phyloP scores from a whole-genome alignment of 1,140 invertebrate genomes.

The Tetragnatha versicolor region DNA sequence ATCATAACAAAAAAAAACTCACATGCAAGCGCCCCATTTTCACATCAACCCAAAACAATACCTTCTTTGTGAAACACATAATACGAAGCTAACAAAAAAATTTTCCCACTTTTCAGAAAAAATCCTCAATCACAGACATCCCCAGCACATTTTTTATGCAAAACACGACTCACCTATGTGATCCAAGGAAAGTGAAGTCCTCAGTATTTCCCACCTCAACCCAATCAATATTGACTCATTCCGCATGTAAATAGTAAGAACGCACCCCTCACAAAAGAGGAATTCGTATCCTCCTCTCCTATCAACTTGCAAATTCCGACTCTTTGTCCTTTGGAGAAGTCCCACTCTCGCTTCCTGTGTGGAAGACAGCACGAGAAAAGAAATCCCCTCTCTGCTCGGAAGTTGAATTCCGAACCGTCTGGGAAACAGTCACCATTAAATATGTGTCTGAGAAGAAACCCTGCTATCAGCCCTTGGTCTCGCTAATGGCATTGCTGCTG shows the following conservation, averaged over 20 bases:
- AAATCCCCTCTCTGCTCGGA: not conserved
- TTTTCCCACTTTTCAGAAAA: no score
- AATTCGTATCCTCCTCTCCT: no score
- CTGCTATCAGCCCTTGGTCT: not conserved
- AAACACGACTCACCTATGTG: no score
- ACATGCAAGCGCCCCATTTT: no score
- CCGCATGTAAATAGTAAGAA: not conserved
- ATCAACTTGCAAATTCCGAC: constrained; percentile 6
- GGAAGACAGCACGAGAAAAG: no score
- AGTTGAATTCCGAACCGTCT: constrained; percentile 25
- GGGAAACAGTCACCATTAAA: constrained; percentile 20
- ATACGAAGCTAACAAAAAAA: no score
- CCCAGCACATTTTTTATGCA: no score
- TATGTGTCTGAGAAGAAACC: constrained; percentile 9
- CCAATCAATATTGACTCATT: not conserved
- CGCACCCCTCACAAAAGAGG: no score
- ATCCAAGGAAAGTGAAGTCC: not conserved
- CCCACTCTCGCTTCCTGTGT: not conserved
- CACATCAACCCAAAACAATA: no score
- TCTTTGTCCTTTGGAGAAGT: not conserved
- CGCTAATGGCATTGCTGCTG: constrained; percentile 13
- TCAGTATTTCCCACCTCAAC: not conserved
- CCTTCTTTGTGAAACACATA: no score
- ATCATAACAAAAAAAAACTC: no score
- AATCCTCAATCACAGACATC: no score